A percentile compares a stretch with the other conserved stretches of the same genome.
phyloP scores from a whole-genome alignment of 2,113 vertebrate species.

The Haliaeetus leucogaster region DNA sequence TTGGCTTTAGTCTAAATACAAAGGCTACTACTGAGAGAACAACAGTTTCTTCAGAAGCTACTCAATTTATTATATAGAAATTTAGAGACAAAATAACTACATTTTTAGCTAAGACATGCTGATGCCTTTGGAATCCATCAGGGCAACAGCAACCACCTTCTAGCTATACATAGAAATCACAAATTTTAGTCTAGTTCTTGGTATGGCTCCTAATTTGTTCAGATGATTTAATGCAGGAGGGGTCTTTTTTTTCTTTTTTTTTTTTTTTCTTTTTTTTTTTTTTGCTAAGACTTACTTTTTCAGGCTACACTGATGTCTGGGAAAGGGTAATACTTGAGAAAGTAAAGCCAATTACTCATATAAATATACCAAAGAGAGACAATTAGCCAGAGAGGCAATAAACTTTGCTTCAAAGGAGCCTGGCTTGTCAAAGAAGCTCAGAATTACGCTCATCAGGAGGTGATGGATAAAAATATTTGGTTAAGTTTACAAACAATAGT shows the following conservation, averaged over 20 bases:
- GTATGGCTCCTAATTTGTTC: background rate
- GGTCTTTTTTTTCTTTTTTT: background rate
- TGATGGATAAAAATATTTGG: background rate
- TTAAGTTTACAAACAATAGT: background rate
- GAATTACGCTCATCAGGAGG: background rate
- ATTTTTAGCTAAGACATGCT: conserved; percentile 28
- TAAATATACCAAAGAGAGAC: background rate
- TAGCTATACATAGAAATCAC: background rate
- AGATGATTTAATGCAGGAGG: background rate
- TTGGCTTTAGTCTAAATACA: conserved; percentile 58
- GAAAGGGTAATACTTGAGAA: background rate
- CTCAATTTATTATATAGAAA: conserved; percentile 19
- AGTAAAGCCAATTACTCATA: background rate
- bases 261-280: background rate
- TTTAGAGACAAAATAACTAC: conserved; percentile 28
- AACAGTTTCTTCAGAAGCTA: conserved; percentile 31
- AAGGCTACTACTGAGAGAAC: conserved; percentile 41
- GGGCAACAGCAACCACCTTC: background rate
- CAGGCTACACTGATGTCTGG: background rate
- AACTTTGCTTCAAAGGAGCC: background rate
- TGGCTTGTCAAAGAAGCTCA: background rate
- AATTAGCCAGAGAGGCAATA: background rate
- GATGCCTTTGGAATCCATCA: background rate
- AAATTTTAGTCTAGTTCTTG: background rate
- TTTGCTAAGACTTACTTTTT: background rate